Evolutionary conservation across 2,888 invertebrate genomes (phyloP).

Genomic region (Eudasyphora cyanicolor): DNA sequence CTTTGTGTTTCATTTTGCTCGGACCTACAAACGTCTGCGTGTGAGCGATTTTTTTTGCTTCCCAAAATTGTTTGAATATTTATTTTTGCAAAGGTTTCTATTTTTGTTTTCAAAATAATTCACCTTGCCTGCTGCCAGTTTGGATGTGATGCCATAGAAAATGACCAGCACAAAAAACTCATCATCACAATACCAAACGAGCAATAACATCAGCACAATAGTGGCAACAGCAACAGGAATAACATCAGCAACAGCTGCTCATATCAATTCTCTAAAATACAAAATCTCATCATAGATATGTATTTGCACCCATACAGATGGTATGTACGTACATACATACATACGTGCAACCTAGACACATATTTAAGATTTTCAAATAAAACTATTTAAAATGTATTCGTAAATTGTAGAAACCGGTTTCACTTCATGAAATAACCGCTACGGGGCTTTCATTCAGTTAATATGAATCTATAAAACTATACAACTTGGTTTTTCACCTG

Average conservation of each 20-base stretch:
- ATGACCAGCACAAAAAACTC: slow-evolving; percentile 49
- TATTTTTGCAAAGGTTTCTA: slow-evolving; percentile 30
- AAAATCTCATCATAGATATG: neutral
- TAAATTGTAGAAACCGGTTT: too few species aligned
- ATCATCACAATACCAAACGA: neutral
- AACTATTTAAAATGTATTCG: neutral
- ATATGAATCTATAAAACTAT: too few species aligned
- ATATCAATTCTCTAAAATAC: slow-evolving; percentile 46
- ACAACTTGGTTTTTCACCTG: too few species aligned
- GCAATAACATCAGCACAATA: neutral
- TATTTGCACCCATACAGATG: neutral
- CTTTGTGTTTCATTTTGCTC: neutral
- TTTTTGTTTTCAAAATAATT: slow-evolving; percentile 31
- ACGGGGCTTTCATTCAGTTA: too few species aligned
- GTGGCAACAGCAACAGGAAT: slow-evolving; percentile 14
- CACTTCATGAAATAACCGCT: too few species aligned
- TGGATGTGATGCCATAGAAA: neutral
- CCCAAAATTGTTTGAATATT: neutral
- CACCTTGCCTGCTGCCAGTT: slow-evolving; percentile 22
- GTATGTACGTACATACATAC: too few species aligned
- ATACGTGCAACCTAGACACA: too few species aligned
- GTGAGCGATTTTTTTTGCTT: neutral
- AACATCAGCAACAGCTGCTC: slow-evolving; percentile 60
- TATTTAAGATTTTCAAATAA: too few species aligned
- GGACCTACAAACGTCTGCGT: neutral